Evolutionary conservation across 2,797 vertebrate genomes (phyloP), one percentile per base, ranked within the genome.

Genomic region (Lindbergichthys nudifrons): DNA sequence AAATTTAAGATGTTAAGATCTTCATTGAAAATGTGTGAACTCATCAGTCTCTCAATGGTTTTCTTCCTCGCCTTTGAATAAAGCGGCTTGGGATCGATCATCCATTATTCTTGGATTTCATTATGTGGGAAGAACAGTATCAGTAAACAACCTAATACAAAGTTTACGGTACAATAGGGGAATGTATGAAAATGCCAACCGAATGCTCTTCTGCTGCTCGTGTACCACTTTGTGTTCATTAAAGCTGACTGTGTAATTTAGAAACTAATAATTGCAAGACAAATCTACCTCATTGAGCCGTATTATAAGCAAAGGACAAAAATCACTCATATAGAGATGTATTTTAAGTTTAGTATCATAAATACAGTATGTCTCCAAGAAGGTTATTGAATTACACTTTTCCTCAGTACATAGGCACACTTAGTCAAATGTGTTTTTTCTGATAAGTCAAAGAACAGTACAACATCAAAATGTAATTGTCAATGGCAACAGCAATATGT

Each of bases 71-170:
- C 66, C 83, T 79, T 86, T 85, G 83, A 81, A 77, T 75, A 73
- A 59, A 41, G 70, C 21, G 45, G 68, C 56, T 41, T 18, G 36
- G 10, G 81, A 90, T 92, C 87, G 84, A 91, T 91, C 76, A 75
- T 88, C 89, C 83, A 89, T 92, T 90, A 91, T 90, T 86, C 88
- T 92, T 88, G 76, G 80, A 85, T 92, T 91, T 90, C 90, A 90
- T 91, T 87, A 87, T 84, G 86, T 90, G 87, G 82, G 83, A 86
- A 83, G 84, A 84, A 51, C 64, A 84, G 86, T 87, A 89, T 89
- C 85, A 84, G 82, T 83, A 81, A 84, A 87, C 87, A 88, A 79
- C 77, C 73, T 77, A 66, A 85, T 82, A 71, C 66, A 82, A 74
- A 76, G 52, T 82, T 77, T 73, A 79, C 42, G 9, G 71, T 63